Conservation (phyloP, 92 coral and sea anemone genomes). For the Phenganax marumi region DNA sequence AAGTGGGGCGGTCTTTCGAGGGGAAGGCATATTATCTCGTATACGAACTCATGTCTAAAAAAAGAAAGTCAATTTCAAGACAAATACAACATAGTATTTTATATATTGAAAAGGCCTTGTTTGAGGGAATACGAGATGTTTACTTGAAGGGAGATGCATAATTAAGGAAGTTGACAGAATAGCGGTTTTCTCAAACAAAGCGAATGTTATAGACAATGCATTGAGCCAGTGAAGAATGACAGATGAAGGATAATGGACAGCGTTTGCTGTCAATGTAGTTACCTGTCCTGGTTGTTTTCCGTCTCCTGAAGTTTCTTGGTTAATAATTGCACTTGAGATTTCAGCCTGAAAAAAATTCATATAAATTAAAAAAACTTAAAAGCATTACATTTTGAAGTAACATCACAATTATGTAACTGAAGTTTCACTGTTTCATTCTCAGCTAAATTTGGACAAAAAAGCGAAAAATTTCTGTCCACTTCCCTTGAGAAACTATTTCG, state of each 20-base stretch:
- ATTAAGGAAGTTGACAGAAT: too few relatives aligned
- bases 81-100: too few relatives aligned
- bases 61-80: too few relatives aligned
- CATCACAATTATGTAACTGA: not conserved
- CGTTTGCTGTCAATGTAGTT: not conserved
- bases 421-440: not conserved
- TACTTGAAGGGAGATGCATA: too few relatives aligned
- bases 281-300: conserved; percentile 8
- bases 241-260: not conserved
- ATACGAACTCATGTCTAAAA: too few relatives aligned
- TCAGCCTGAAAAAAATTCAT: not conserved
- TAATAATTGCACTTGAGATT: not conserved
- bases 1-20: too few relatives aligned
- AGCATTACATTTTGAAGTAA: not conserved
- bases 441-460: not conserved
- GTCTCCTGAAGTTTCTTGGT: not conserved
- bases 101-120: too few relatives aligned
- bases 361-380: not conserved
- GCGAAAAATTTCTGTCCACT: not conserved
- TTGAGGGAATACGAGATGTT: too few relatives aligned
- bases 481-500: not conserved
- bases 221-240: not conserved
- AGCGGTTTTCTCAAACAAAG: too few relatives aligned
- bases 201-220: too few relatives aligned
- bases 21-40: too few relatives aligned